phyloP scores from a whole-genome alignment of 2,888 invertebrate species.

The Athalia rosae region DNA sequence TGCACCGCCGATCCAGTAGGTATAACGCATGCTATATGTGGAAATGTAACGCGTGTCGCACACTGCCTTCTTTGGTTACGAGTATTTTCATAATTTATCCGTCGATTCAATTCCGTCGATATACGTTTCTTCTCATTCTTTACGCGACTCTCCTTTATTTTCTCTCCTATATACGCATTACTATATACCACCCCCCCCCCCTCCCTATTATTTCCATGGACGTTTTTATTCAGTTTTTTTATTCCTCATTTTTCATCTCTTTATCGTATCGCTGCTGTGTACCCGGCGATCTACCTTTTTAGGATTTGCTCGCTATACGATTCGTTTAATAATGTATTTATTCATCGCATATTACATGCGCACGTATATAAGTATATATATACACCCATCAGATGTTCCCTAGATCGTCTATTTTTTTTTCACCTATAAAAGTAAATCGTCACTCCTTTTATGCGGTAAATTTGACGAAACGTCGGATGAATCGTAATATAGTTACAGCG shows the following conservation, averaged over 20 bases:
- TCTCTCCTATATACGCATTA: constrained; percentile 27
- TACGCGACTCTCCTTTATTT: constrained; percentile 31
- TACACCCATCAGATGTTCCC: no score
- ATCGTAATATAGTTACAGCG: no score
- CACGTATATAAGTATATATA: no score
- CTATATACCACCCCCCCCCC: background rate
- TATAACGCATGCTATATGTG: constrained; percentile 46
- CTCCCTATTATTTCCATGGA: background rate
- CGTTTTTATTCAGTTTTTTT: background rate
- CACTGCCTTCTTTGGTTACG: constrained; percentile 46
- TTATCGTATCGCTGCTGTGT: no score
- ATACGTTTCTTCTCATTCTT: constrained; percentile 25
- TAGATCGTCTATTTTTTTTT: no score
- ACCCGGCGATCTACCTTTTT: background rate
- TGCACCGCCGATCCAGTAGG: background rate
- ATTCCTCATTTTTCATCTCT: no score
- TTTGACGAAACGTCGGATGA: no score
- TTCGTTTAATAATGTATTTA: no score
- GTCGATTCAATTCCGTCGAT: constrained; percentile 47
- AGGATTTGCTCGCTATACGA: background rate
- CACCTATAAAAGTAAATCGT: no score
- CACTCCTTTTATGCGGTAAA: no score
- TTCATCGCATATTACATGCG: no score
- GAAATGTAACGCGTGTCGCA: constrained; percentile 49
- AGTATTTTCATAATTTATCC: constrained; percentile 52